Conservation (phyloP, 1,140 invertebrate genomes). For the Drosophila navojoa region DNA sequence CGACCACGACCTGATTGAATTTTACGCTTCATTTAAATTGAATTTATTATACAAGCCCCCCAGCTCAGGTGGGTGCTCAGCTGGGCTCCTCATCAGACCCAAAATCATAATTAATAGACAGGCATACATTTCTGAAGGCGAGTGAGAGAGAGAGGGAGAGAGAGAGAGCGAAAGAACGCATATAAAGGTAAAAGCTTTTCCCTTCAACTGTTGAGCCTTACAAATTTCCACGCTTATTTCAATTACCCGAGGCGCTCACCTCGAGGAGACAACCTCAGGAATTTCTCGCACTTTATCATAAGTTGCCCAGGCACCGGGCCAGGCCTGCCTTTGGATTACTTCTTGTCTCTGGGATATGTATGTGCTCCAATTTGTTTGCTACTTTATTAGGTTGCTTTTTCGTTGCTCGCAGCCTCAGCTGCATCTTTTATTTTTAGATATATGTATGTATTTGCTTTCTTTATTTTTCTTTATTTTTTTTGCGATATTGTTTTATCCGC, state of each 20-base stretch:
- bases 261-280: constrained; percentile 45
- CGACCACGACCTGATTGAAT: constrained; percentile 75
- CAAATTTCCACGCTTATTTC: constrained; percentile 78
- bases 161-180: background rate
- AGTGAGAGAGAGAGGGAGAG: no score
- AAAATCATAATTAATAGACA: constrained; percentile 79
- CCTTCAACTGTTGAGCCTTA: constrained; percentile 55
- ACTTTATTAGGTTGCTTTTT: constrained; percentile 63
- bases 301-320: constrained; percentile 30
- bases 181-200: constrained; percentile 60
- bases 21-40: constrained; percentile 82
- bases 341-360: constrained; percentile 60
- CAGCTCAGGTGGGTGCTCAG: constrained; percentile 56
- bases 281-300: constrained; percentile 77
- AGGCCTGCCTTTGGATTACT: constrained; percentile 58
- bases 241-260: constrained; percentile 57
- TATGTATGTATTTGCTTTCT: constrained; percentile 3
- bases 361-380: constrained; percentile 75
- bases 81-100: constrained; percentile 38
- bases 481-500: constrained; percentile 75
- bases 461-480: constrained; percentile 36
- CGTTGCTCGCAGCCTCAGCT: constrained; percentile 41
- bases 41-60: constrained; percentile 63
- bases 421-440: constrained; percentile 42
- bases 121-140: constrained; percentile 60